Percentiles rank a stretch among this genome's conserved stretches.
Conservation (phyloP, 2,888 invertebrate genomes). For the Aphodius granarius region DNA sequence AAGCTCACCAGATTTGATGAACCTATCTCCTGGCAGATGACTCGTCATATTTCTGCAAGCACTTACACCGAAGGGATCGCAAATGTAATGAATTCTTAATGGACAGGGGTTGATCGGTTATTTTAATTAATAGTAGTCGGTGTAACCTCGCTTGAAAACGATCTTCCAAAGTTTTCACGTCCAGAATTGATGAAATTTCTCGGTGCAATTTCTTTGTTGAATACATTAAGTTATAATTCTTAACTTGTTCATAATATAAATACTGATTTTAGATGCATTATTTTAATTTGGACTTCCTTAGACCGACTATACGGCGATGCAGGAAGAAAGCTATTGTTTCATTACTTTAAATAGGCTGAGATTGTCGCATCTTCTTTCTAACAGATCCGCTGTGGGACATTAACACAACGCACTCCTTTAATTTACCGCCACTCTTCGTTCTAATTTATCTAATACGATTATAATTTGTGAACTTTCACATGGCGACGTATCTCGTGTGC, state of each 20-base stretch:
- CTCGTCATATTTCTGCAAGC: background rate
- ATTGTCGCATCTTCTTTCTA: background rate
- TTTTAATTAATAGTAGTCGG: too few relatives aligned
- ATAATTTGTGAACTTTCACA: background rate
- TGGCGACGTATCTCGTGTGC: background rate
- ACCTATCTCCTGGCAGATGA: background rate
- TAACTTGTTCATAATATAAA: background rate
- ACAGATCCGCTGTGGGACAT: background rate
- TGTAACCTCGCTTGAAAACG: too few relatives aligned
- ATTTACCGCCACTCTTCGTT: background rate
- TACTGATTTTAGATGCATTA: background rate
- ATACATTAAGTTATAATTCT: too few relatives aligned
- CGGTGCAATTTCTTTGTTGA: too few relatives aligned
- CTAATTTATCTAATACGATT: background rate
- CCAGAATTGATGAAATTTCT: too few relatives aligned
- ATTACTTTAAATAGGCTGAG: background rate
- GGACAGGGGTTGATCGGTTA: background rate
- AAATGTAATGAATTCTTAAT: background rate
- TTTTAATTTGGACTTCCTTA: background rate
- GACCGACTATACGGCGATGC: background rate
- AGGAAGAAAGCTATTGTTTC: background rate
- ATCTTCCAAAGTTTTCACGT: too few relatives aligned
- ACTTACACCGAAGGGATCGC: background rate
- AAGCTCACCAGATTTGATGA: background rate
- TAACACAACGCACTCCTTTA: background rate